These are phyloP conservation scores for Hassar affinis DNA, from an alignment of 2,113 vertebrate genomes.

Conservation along the genomic window DNA sequence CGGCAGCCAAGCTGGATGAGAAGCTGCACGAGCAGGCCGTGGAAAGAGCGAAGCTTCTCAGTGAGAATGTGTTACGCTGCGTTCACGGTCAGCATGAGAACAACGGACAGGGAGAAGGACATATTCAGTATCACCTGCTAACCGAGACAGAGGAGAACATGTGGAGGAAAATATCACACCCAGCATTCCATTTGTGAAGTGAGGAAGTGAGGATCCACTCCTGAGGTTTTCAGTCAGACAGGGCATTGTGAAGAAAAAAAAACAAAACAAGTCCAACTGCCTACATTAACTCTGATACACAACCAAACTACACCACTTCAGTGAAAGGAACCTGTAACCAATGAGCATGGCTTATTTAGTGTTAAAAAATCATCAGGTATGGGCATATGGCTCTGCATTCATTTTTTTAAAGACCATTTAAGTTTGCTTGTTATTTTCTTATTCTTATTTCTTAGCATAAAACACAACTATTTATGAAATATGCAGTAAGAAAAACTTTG, in stretches of 20 bases:
- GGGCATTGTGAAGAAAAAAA: neutral
- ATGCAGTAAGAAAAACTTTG: neutral
- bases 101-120: neutral
- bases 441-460: no score
- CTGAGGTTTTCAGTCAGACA: neutral
- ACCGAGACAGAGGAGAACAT: constrained; percentile 13
- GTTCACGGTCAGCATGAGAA: constrained; percentile 15
- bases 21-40: constrained; percentile 42
- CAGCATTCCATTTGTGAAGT: constrained; percentile 28
- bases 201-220: neutral
- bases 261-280: neutral
- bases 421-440: neutral
- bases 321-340: neutral
- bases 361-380: neutral
- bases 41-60: constrained; percentile 41
- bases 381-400: neutral
- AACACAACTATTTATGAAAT: neutral
- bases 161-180: constrained; percentile 39
- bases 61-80: constrained; percentile 4
- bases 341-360: neutral
- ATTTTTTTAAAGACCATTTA: neutral
- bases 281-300: neutral
- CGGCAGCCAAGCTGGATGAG: constrained; percentile 35
- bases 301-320: neutral
- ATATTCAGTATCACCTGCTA: constrained; percentile 8